These are phyloP conservation scores for Alces alces DNA, from an alignment of 2,113 vertebrate genomes.

Conservation along the genomic window DNA sequence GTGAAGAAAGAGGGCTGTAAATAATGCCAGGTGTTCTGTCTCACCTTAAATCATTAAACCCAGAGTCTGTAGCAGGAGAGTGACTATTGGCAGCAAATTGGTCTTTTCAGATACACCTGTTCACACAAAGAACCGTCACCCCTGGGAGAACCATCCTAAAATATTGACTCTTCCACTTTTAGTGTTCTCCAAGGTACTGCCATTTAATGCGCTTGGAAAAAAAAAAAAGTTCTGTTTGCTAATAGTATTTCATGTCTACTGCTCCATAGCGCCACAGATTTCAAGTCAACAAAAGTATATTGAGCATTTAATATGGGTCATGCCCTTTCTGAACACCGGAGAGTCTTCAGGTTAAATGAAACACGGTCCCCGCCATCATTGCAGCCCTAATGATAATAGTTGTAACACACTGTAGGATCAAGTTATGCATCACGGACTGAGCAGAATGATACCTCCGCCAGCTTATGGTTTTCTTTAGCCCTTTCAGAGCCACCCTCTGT, in stretches of 20 bases:
- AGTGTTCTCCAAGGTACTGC: slow-evolving; percentile 57
- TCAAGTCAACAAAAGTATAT: slow-evolving; percentile 37
- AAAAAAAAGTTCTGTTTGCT: slow-evolving; percentile 24
- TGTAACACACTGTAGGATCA: not conserved
- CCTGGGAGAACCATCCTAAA: slow-evolving; percentile 54
- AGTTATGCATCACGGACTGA: not conserved
- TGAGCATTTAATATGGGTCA: not conserved
- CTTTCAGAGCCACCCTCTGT: not conserved
- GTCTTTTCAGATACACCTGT: slow-evolving; percentile 65
- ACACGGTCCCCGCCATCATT: not conserved
- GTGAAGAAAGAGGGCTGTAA: slow-evolving; percentile 28
- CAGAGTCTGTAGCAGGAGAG: not conserved
- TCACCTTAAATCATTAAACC: slow-evolving; percentile 53
- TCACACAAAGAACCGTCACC: slow-evolving; percentile 41
- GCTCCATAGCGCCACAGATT: not conserved
- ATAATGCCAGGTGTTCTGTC: slow-evolving; percentile 54
- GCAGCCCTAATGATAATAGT: not conserved
- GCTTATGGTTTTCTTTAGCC: not conserved
- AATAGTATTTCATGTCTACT: slow-evolving; percentile 21
- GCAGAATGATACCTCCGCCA: not conserved
- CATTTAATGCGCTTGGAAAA: slow-evolving; percentile 42
- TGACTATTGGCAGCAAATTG: slow-evolving; percentile 60
- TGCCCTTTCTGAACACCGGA: not conserved
- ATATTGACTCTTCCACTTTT: slow-evolving; percentile 67
- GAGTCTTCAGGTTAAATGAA: not conserved